Conservation (phyloP, 2,797 vertebrate genomes). For the Pangasius mekongensis region DNA sequence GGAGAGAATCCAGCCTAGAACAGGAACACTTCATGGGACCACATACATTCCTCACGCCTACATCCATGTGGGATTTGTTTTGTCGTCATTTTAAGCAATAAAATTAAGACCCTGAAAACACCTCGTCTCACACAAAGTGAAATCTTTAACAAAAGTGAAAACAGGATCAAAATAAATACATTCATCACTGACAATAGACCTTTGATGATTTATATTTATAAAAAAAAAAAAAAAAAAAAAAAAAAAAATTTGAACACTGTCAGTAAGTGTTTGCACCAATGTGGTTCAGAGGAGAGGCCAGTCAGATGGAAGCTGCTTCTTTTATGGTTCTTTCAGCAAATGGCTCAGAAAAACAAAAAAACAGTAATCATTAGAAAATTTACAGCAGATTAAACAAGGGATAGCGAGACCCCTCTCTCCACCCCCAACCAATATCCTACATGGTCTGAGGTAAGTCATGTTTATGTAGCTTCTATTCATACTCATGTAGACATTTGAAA, state of each 20-base stretch:
- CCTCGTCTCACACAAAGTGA: constrained; percentile 67
- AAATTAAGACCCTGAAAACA: constrained; percentile 72
- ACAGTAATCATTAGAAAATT: neutral
- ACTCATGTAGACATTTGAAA: constrained; percentile 49
- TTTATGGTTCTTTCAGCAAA: constrained; percentile 25
- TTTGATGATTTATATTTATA: constrained; percentile 64
- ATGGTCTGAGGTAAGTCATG: constrained; percentile 50
- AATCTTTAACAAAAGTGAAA: constrained; percentile 73
- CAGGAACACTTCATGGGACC: constrained; percentile 60
- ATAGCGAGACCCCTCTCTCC: neutral
- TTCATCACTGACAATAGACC: constrained; percentile 88
- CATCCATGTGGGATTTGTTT: constrained; percentile 63
- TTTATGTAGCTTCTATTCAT: constrained; percentile 48
- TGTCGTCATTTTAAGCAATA: constrained; percentile 57
- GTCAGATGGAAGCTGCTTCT: constrained; percentile 47
- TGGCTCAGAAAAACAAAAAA: constrained; percentile 20
- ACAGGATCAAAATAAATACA: constrained; percentile 85
- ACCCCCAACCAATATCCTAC: constrained; percentile 20
- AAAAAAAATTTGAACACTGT: constrained; percentile 75
- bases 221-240: constrained; percentile 24
- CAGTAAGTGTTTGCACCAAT: constrained; percentile 87
- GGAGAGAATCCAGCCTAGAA: constrained; percentile 60
- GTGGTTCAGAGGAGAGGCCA: constrained; percentile 73
- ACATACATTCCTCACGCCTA: constrained; percentile 63
- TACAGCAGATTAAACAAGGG: neutral